Evolutionary conservation across 2,888 invertebrate species (phyloP).

Genomic region (Steinernema carpocapsae): DNA sequence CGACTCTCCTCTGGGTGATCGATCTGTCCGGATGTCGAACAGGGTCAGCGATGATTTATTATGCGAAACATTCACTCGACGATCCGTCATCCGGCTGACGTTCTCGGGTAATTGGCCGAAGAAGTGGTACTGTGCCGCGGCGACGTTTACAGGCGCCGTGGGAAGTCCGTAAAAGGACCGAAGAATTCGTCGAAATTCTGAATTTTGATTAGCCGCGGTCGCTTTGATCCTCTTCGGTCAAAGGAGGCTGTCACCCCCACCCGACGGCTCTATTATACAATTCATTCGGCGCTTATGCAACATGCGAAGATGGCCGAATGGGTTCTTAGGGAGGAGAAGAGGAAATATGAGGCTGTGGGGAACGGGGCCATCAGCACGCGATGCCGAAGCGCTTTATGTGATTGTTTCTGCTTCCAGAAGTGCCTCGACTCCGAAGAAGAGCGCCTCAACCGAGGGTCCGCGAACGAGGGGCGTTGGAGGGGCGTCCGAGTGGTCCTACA

Average conservation of each 20-base stretch:
- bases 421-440: conserved; percentile 1
- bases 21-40: conserved; percentile 17
- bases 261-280: conserved; percentile 11
- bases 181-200: no score
- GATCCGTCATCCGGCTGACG: conserved; percentile 23
- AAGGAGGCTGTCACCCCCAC: conserved; percentile 13
- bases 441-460: neutral
- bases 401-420: conserved; percentile 16
- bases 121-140: neutral
- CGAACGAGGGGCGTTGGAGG: neutral
- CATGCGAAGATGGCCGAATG: conserved; percentile 3
- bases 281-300: neutral
- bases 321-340: neutral
- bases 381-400: neutral
- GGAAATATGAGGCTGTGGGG: neutral
- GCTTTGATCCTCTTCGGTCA: neutral
- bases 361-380: neutral
- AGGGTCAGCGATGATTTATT: conserved; percentile 26
- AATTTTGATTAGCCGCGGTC: neutral
- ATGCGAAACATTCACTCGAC: neutral
- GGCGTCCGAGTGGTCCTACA: conserved; percentile 20
- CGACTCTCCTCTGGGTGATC: neutral
- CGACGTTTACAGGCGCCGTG: conserved; percentile 8
- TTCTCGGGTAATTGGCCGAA: neutral
- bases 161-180: conserved; percentile 1